Evolutionary conservation across 2,888 invertebrate genomes (phyloP).

Genomic region (Mythimna ferrago): DNA sequence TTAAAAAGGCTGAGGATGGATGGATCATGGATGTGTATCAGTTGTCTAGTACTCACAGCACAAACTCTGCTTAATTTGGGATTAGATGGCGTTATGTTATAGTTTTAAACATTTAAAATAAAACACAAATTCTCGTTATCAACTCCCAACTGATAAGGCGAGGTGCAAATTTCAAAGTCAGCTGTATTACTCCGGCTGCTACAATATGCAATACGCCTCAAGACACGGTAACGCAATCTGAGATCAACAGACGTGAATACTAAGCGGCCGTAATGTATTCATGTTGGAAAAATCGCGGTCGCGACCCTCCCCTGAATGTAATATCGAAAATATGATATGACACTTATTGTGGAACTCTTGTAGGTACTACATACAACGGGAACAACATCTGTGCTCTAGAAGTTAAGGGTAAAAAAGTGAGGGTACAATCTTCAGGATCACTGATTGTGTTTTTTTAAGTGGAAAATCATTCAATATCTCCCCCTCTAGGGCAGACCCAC

Average conservation of each 20-base stretch:
- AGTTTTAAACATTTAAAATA: too few relatives aligned
- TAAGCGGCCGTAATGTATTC: conserved; percentile 82
- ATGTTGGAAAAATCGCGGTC: conserved; percentile 81
- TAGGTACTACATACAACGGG: background rate
- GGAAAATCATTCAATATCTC: too few relatives aligned
- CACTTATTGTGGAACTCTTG: conserved; percentile 59
- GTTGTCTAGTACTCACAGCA: too few relatives aligned
- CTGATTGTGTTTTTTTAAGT: background rate
- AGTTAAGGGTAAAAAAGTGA: background rate
- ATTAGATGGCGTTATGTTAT: too few relatives aligned
- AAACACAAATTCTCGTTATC: conserved; percentile 12
- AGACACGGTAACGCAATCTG: conserved; percentile 87
- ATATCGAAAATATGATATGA: conserved; percentile 69
- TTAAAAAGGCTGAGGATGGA: too few relatives aligned
- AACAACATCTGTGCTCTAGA: conserved; percentile 33
- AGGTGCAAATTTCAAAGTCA: conserved; percentile 49
- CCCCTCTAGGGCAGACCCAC: too few relatives aligned
- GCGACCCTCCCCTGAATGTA: conserved; percentile 68
- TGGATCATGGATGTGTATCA: too few relatives aligned
- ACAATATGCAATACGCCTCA: conserved; percentile 81
- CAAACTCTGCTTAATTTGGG: too few relatives aligned
- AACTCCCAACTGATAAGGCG: conserved; percentile 34
- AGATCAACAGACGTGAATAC: conserved; percentile 76
- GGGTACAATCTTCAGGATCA: background rate
- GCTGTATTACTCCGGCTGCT: conserved; percentile 63